Evolutionary conservation across 2,888 invertebrate species (phyloP), one percentile per base, ranked within the genome.

Genomic region (Hypomecis atomaria): DNA sequence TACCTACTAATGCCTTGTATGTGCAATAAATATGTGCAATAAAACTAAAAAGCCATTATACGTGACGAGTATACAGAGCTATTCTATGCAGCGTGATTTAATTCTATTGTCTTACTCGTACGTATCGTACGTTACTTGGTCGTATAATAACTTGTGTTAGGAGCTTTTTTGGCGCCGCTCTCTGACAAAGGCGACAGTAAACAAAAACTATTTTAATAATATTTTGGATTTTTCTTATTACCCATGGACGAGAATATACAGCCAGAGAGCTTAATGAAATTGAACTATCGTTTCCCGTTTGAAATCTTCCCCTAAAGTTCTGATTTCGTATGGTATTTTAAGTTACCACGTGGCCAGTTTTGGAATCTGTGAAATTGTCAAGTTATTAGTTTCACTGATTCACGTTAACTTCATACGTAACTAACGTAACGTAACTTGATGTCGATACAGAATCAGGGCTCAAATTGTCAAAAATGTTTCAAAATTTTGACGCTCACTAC

Each of bases 1-100:
- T 42, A 40, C n/a, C n/a, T n/a, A n/a, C 42, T 53, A 11, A 58
- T 38, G 13, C 44, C 36, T 40, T 47, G 23, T 43, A 52, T 53
- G 62, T 36, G 62, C 52, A 53, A 62, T 62, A 62, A 52, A 52
- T 56, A 56, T 62, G 56, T 50, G 56, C 56, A 53, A 57, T 62
- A 58, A 53, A 48, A 38, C 33, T 23, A 58, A 62, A 53, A 62
- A 13, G 62, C 58, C 53, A 62, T 58, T 48, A 33, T 47, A 57
- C 62, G 62, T 62, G 62, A 45, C 9, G 9, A 8, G 62, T 47
- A 9, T 50, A 45, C 38, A 42, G 43, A 23, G 23, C 23, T 23
- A 23, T 23, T 23, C 23, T 23, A 23, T 23, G 23, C 23, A 3
- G 23, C 3, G 23, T 2, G 23, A 23, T 23, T 23, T 59, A 33